Conservation (phyloP, 2,888 invertebrate genomes). For the Diogma glabrata region DNA sequence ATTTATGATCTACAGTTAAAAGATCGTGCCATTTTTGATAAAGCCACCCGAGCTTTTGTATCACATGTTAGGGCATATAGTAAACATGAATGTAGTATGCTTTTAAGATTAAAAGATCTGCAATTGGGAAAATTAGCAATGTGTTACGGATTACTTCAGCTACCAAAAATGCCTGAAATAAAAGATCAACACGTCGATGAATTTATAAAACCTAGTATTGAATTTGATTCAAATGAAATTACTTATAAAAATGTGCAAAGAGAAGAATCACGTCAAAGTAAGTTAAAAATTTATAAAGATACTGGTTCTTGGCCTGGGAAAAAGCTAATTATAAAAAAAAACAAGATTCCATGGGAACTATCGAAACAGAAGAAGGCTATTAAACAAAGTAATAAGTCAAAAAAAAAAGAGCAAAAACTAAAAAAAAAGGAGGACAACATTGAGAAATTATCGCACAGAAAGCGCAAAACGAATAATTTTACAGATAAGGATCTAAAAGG, state of each 20-base stretch:
- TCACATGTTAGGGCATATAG: conserved; percentile 88
- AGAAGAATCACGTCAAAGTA: conserved; percentile 59
- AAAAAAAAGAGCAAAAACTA: conserved; percentile 32
- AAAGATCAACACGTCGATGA: conserved; percentile 48
- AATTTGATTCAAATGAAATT: conserved; percentile 62
- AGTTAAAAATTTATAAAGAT: conserved; percentile 54
- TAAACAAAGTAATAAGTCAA: conserved; percentile 47
- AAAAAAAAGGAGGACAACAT: conserved; percentile 23
- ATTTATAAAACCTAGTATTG: conserved; percentile 34
- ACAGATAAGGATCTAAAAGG: conserved; percentile 61
- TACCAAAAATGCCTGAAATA: conserved; percentile 94
- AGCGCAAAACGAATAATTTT: conserved; percentile 39
- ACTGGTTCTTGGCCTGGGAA: conserved; percentile 66
- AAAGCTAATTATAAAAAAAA: conserved; percentile 40
- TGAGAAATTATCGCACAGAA: not conserved
- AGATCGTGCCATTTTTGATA: conserved; percentile 73
- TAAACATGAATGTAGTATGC: conserved; percentile 89
- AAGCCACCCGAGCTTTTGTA: conserved; percentile 85
- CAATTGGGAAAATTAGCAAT: conserved; percentile 73
- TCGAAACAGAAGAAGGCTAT: conserved; percentile 59
- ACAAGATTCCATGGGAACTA: conserved; percentile 64
- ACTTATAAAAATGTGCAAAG: conserved; percentile 68
- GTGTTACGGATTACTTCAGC: conserved; percentile 77
- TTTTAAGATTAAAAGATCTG: conserved; percentile 78
- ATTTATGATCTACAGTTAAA: conserved; percentile 52